Percentiles rank a stretch among this genome's conserved stretches.
Conservation (phyloP, 2,113 vertebrate genomes). For the Pandion haliaetus region DNA sequence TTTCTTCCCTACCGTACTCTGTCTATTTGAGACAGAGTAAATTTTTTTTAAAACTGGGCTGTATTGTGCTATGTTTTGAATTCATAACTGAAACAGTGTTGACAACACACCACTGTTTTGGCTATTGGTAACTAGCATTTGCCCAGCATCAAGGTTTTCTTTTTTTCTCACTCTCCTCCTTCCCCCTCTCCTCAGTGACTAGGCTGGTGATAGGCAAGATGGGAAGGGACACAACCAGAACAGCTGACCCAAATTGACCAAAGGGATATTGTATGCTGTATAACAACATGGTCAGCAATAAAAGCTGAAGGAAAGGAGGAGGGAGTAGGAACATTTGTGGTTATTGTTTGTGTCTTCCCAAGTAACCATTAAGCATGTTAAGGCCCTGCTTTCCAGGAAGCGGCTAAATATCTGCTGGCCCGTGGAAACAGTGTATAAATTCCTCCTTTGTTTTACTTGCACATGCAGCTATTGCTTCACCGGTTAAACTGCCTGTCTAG, state of each 20-base stretch:
- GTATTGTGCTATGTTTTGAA: background rate
- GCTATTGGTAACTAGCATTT: background rate
- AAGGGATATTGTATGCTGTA: rapidly evolving
- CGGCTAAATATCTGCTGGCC: background rate
- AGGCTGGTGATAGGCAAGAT: background rate
- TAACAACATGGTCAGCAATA: background rate
- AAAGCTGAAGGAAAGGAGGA: background rate
- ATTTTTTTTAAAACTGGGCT: background rate
- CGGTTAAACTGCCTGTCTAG: background rate
- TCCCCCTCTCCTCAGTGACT: background rate
- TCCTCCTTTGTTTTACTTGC: background rate
- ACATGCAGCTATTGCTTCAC: background rate
- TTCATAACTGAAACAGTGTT: background rate
- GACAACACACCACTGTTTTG: background rate
- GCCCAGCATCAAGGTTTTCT: background rate
- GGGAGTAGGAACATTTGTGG: background rate
- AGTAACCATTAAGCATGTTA: background rate
- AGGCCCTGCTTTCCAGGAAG: background rate
- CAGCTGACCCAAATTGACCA: background rate
- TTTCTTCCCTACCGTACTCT: background rate
- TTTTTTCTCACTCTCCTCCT: background rate
- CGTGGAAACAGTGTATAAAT: background rate
- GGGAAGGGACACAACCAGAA: background rate
- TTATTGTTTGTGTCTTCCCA: background rate
- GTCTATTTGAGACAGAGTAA: background rate